phyloP scores from a whole-genome alignment of 2,888 invertebrate species.

The Clivina fossor region DNA sequence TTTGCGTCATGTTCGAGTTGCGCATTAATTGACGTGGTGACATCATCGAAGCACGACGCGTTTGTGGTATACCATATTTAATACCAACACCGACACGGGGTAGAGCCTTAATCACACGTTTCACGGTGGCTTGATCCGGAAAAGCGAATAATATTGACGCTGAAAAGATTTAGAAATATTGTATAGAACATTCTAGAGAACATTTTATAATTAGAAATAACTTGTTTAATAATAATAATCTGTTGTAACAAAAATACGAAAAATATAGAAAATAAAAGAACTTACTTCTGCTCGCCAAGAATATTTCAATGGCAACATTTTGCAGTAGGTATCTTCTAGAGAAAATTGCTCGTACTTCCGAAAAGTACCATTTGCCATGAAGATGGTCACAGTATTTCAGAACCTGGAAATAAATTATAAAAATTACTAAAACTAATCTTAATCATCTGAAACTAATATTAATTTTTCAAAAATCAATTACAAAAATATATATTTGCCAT shows the following conservation, averaged over 20 bases:
- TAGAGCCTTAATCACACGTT: conserved; percentile 96
- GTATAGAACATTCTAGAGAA: conserved; percentile 22
- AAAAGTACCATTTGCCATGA: conserved; percentile 99
- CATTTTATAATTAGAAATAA: background rate
- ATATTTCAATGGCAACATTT: conserved; percentile 97
- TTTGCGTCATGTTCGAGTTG: conserved; percentile 99
- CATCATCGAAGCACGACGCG: conserved; percentile 97
- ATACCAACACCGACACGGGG: conserved; percentile 98
- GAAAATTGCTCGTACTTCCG: conserved; percentile 98
- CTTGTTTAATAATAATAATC: background rate
- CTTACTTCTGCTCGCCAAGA: conserved; percentile 97
- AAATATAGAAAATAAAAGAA: conserved; percentile 42
- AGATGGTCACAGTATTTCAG: conserved; percentile 97
- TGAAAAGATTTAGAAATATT: conserved; percentile 55
- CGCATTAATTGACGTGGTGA: conserved; percentile 98
- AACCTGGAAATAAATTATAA: conserved; percentile 65
- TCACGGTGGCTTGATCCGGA: conserved; percentile 94
- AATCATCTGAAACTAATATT: too few species aligned
- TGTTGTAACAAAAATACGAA: background rate
- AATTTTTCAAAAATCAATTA: too few species aligned
- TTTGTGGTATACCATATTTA: conserved; percentile 99
- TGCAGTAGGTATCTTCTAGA: conserved; percentile 94
- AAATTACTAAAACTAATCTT: conserved; percentile 1
- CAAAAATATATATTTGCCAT: too few species aligned
- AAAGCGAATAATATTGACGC: conserved; percentile 99